Percentiles rank a stretch among this genome's conserved stretches.
phyloP scores from a whole-genome alignment of 2,797 vertebrate genomes.

The Notolabrus celidotus region DNA sequence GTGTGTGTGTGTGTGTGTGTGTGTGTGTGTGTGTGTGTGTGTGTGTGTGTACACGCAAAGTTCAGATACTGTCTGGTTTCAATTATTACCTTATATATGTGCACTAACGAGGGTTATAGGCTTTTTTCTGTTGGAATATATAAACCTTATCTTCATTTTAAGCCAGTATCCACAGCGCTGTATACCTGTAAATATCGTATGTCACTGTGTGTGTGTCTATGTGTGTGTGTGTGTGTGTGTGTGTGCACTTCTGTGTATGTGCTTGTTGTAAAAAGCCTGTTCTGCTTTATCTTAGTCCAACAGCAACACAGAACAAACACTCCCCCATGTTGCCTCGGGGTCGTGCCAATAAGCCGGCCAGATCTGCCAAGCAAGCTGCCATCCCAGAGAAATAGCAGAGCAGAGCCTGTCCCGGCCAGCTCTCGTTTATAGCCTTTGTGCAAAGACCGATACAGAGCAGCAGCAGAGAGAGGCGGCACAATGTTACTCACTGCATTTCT shows the following conservation, averaged over 20 bases:
- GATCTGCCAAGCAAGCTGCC: slow-evolving; percentile 81
- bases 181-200: slow-evolving; percentile 50
- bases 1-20: too few species aligned
- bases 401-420: slow-evolving; percentile 63
- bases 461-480: slow-evolving; percentile 39
- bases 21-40: background rate
- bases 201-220: slow-evolving; percentile 33
- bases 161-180: slow-evolving; percentile 25
- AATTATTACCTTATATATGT: background rate
- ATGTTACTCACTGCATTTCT: slow-evolving; percentile 50
- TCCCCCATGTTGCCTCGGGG: slow-evolving; percentile 76
- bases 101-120: background rate
- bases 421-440: slow-evolving; percentile 68
- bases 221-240: slow-evolving; percentile 61
- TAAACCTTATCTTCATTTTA: slow-evolving; percentile 25
- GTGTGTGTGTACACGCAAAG: background rate
- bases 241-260: slow-evolving; percentile 46
- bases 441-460: slow-evolving; percentile 57
- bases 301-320: slow-evolving; percentile 84
- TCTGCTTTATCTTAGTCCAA: slow-evolving; percentile 84
- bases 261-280: slow-evolving; percentile 74
- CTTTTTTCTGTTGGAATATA: slow-evolving; percentile 3
- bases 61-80: background rate
- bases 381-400: slow-evolving; percentile 73
- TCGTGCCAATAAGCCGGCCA: slow-evolving; percentile 80